These are phyloP conservation scores for Oplegnathus fasciatus DNA, from an alignment of 2,113 vertebrate genomes.

Conservation along the genomic window DNA sequence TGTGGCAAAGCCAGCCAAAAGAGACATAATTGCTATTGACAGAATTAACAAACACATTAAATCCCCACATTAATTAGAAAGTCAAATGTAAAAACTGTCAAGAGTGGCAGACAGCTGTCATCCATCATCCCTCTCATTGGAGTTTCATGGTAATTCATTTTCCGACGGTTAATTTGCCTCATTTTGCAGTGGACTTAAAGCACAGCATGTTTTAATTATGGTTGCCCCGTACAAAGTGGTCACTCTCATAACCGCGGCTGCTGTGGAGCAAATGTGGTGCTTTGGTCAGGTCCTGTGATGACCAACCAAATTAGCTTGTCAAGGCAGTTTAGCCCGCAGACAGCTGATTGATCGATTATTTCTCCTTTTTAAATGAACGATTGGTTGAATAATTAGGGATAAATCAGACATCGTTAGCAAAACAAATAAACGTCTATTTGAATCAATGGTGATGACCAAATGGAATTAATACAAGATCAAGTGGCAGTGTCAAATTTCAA, in stretches of 20 bases:
- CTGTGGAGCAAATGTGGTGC: conserved; percentile 32
- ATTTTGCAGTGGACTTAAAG: conserved; percentile 71
- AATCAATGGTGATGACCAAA: conserved; percentile 43
- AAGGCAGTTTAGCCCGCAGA: conserved; percentile 51
- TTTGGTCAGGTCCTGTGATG: conserved; percentile 61
- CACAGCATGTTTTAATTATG: conserved; percentile 68
- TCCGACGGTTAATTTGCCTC: conserved; percentile 70
- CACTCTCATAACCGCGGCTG: conserved; percentile 29
- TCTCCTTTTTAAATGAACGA: conserved; percentile 46
- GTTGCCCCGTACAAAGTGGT: conserved; percentile 51
- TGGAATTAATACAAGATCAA: conserved; percentile 33
- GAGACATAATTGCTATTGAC: conserved; percentile 86
- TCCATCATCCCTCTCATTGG: conserved; percentile 83
- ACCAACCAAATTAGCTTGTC: conserved; percentile 68
- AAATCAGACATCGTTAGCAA: conserved; percentile 45
- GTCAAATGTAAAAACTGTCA: conserved; percentile 82
- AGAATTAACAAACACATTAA: conserved; percentile 87
- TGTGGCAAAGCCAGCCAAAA: conserved; percentile 73
- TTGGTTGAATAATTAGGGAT: conserved; percentile 51
- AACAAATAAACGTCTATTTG: conserved; percentile 57
- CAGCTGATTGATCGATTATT: conserved; percentile 69
- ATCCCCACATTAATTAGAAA: conserved; percentile 85
- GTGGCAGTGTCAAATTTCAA: not conserved
- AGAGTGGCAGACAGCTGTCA: conserved; percentile 76
- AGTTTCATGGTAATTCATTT: conserved; percentile 78